phyloP scores from a whole-genome alignment of 2,888 invertebrate species.

The Pammene fasciana region DNA sequence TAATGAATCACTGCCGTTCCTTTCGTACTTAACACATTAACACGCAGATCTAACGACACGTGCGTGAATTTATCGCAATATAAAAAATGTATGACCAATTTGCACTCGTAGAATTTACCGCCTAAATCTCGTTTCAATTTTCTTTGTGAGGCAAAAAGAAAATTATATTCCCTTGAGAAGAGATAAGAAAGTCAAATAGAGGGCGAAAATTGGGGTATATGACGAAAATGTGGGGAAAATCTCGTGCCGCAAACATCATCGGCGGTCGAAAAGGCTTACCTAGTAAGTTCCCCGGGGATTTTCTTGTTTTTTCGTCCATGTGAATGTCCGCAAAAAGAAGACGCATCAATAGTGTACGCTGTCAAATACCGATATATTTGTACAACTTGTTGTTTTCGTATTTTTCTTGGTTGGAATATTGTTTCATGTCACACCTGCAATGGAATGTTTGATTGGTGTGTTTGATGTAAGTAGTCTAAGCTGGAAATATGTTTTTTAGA shows the following conservation, averaged over 20 bases:
- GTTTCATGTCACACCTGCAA: constrained; percentile 6
- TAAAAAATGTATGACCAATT: constrained; percentile 40
- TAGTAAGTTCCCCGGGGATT: constrained; percentile 20
- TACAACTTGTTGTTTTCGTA: constrained; percentile 21
- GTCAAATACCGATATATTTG: constrained; percentile 14
- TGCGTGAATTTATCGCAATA: constrained; percentile 12
- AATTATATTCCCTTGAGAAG: constrained; percentile 52
- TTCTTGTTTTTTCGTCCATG: constrained; percentile 35
- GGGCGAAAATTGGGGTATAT: constrained; percentile 49
- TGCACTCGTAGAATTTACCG: constrained; percentile 45
- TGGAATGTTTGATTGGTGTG: constrained; percentile 1
- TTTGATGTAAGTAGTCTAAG: background rate
- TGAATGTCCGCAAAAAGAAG: constrained; percentile 17
- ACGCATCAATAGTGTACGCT: constrained; percentile 25
- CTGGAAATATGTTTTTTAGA: background rate
- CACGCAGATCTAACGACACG: constrained; percentile 1
- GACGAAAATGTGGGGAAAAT: constrained; percentile 50
- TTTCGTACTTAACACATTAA: background rate
- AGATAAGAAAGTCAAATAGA: constrained; percentile 49
- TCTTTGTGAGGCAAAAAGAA: constrained; percentile 47
- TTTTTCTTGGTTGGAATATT: constrained; percentile 8
- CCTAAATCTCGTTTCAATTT: constrained; percentile 49
- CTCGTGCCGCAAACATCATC: constrained; percentile 43
- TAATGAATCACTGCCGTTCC: background rate
- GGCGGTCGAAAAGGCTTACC: constrained; percentile 36